These are phyloP conservation scores for Drosophila anceps DNA, from an alignment of 2,888 invertebrate species.

Conservation along the genomic window DNA sequence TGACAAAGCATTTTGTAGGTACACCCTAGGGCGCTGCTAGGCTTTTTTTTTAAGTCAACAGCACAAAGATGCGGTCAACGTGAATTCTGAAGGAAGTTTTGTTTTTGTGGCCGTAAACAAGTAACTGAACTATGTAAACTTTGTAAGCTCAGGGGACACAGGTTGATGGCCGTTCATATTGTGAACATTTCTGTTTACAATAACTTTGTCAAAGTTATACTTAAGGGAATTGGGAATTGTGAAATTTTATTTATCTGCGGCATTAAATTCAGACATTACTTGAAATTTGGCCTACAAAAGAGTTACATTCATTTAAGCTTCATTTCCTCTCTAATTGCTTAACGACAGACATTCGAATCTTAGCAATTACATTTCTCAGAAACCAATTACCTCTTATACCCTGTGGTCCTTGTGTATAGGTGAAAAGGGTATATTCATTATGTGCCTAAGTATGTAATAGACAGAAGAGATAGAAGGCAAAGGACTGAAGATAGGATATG, in stretches of 20 bases:
- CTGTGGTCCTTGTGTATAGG: neutral
- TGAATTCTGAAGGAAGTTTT: neutral
- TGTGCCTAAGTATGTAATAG: too few relatives aligned
- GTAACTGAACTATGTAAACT: neutral
- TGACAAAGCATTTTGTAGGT: neutral
- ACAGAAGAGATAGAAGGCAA: too few relatives aligned
- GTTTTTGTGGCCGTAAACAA: neutral
- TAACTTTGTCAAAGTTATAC: neutral
- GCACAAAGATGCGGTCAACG: neutral
- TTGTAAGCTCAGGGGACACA: neutral
- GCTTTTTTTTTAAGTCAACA: neutral
- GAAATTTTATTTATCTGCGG: neutral
- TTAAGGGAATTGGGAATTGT: neutral
- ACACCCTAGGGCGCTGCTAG: neutral
- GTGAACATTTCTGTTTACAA: neutral
- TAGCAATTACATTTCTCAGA: neutral
- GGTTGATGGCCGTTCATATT: slow-evolving; percentile 1
- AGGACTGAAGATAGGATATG: too few relatives aligned
- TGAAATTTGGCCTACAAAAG: neutral
- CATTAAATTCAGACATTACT: neutral
- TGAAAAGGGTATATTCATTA: neutral
- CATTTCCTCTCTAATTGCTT: neutral
- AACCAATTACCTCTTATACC: neutral
- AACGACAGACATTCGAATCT: neutral
- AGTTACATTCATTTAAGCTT: neutral